Conservation (phyloP, 2,113 vertebrate species). For the Apodemus sylvaticus region DNA sequence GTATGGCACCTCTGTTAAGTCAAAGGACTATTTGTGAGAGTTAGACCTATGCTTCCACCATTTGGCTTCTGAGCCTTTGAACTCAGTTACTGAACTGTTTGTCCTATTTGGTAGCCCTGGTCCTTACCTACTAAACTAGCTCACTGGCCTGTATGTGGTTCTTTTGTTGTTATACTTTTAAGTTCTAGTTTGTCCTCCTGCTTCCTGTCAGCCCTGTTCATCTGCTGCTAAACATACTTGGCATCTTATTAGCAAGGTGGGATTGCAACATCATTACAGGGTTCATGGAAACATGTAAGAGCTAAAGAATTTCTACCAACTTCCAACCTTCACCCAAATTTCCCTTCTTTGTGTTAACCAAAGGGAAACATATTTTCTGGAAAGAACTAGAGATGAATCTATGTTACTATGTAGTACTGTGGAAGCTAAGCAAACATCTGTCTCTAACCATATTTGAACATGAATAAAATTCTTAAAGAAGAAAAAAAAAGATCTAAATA, state of each 20-base stretch:
- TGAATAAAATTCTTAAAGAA: not conserved
- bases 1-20: not conserved
- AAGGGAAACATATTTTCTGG: not conserved
- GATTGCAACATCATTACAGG: not conserved
- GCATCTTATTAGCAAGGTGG: not conserved
- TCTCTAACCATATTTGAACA: not conserved
- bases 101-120: accelerated
- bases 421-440: not conserved
- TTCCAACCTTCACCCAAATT: not conserved
- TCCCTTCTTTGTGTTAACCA: not conserved
- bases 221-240: not conserved
- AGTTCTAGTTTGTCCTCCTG: not conserved
- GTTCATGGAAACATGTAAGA: not conserved
- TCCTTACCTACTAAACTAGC: not conserved
- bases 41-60: too few species aligned
- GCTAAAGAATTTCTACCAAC: not conserved
- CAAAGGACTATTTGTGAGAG: too few species aligned
- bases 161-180: not conserved
- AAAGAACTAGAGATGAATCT: not conserved
- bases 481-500: not conserved
- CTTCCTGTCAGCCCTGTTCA: not conserved
- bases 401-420: not conserved
- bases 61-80: not conserved
- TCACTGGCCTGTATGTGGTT: not conserved
- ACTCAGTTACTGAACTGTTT: not conserved